Conservation (phyloP, 2,113 vertebrate species). For the Antechinus flavipes region DNA sequence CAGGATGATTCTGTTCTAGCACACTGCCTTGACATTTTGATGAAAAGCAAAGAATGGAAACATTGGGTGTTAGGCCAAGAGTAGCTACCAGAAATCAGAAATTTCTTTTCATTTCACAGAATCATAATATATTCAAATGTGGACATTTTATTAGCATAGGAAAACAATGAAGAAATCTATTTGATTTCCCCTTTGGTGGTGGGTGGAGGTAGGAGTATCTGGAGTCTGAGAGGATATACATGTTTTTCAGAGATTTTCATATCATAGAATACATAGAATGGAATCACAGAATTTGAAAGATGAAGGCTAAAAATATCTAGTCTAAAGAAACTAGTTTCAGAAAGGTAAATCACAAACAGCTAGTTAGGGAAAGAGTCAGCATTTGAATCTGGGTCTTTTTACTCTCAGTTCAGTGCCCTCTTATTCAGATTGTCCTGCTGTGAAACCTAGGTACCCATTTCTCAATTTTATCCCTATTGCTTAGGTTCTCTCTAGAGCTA, state of each 20-base stretch:
- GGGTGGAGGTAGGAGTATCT: background rate
- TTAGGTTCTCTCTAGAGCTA: too few species aligned
- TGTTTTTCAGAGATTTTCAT: background rate
- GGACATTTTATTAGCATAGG: background rate
- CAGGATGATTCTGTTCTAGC: background rate
- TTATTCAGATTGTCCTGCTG: too few species aligned
- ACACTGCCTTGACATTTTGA: background rate
- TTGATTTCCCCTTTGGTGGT: background rate
- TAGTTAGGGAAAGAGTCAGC: too few species aligned
- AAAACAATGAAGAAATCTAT: background rate
- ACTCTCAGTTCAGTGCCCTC: too few species aligned
- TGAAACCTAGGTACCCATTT: too few species aligned
- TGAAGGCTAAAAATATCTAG: too few species aligned
- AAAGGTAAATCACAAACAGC: too few species aligned
- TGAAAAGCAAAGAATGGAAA: background rate
- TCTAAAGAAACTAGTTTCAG: too few species aligned
- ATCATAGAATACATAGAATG: background rate
- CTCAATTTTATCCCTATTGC: too few species aligned
- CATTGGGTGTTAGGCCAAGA: background rate
- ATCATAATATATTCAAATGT: background rate
- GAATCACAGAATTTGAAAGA: background rate
- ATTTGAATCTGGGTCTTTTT: too few species aligned
- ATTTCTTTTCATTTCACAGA: background rate
- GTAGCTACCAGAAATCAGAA: background rate
- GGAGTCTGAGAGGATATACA: background rate